phyloP scores from a whole-genome alignment of 2,113 vertebrate species.

The Eulemur macaco region DNA sequence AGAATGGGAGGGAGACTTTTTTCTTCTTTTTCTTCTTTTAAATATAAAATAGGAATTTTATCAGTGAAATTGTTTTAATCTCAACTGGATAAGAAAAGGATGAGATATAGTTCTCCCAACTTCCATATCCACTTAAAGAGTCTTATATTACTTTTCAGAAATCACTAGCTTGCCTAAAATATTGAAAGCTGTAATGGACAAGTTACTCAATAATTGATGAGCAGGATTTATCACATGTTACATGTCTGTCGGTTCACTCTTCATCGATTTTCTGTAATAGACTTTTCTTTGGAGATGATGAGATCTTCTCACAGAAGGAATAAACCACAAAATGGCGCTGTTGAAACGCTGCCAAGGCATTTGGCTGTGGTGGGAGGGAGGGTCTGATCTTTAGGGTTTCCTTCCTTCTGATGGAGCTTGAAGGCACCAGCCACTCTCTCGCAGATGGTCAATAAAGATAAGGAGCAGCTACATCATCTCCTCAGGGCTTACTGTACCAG shows the following conservation, averaged over 20 bases:
- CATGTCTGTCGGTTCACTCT: not conserved
- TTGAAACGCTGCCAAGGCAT: slow-evolving; percentile 20
- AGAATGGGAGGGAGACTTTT: not conserved
- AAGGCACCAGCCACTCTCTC: not conserved
- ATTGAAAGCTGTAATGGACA: slow-evolving; percentile 9
- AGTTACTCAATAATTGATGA: slow-evolving; percentile 26
- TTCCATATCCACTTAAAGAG: slow-evolving; percentile 2
- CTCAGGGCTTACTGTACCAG: not conserved
- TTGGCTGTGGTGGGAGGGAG: not conserved
- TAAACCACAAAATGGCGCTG: slow-evolving; percentile 77
- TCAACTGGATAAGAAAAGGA: not conserved
- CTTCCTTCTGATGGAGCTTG: not conserved
- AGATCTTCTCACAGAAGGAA: not conserved
- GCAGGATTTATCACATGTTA: not conserved
- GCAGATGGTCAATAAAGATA: not conserved
- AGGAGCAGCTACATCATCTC: not conserved
- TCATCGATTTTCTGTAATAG: not conserved
- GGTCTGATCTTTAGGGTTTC: not conserved
- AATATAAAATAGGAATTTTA: not conserved
- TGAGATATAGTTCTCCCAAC: not conserved
- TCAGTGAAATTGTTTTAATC: not conserved
- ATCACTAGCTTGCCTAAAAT: slow-evolving; percentile 44
- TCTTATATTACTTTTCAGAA: not conserved
- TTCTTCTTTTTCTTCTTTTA: not conserved
- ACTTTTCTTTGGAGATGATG: slow-evolving; percentile 11